These are phyloP conservation scores for Harpagoxenus sublaevis DNA, from an alignment of 2,888 invertebrate species.

Conservation along the genomic window DNA sequence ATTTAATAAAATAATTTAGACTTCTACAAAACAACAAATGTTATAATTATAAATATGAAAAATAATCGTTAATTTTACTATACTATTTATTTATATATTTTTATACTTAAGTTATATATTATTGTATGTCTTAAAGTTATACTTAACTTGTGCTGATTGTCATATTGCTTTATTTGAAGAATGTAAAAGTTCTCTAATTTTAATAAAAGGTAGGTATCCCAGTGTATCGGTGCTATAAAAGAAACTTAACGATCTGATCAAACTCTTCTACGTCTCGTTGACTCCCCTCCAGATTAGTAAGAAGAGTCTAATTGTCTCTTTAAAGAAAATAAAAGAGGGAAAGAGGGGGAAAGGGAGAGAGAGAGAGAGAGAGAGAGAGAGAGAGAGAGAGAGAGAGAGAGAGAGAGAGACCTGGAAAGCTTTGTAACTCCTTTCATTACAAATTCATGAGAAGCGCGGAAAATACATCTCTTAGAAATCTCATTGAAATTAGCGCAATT, in stretches of 20 bases:
- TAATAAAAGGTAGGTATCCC: conserved; percentile 39
- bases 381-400: conserved; percentile 52
- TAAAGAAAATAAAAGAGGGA: conserved; percentile 41
- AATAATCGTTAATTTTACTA: neutral
- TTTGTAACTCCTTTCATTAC: conserved; percentile 72
- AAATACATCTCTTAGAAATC: conserved; percentile 57
- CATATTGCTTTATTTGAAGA: conserved; percentile 52
- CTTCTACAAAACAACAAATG: neutral
- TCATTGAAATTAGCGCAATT: conserved; percentile 69
- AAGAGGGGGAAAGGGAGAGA: conserved; percentile 61
- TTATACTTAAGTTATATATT: neutral
- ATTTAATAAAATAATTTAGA: neutral
- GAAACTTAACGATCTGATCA: conserved; percentile 71
- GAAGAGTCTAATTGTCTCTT: conserved; percentile 75
- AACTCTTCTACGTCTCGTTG: conserved; percentile 72
- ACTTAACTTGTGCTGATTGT: conserved; percentile 10
- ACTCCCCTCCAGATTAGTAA: conserved; percentile 71
- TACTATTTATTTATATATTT: neutral
- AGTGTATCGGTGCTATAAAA: conserved; percentile 45
- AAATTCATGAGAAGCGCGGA: conserved; percentile 71
- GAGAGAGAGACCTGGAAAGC: conserved; percentile 67
- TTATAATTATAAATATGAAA: neutral
- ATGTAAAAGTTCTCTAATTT: conserved; percentile 66
- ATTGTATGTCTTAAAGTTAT: neutral
- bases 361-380: conserved; percentile 42